Conservation (phyloP, 1,140 invertebrate species). For the Cydia pomonella region DNA sequence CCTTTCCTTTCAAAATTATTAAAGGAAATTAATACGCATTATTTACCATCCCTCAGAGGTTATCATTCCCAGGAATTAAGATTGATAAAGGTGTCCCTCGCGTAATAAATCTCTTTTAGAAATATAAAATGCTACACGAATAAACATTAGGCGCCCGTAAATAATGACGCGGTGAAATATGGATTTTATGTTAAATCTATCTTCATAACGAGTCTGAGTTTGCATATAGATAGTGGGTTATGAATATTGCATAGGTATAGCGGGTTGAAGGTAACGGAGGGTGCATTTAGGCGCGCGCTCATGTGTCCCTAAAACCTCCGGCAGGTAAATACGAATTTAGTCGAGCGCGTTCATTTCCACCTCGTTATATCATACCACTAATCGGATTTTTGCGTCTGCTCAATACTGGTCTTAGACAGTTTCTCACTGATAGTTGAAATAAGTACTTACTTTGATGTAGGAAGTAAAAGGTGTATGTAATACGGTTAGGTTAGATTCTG, state of each 20-base stretch:
- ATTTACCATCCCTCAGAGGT: conserved; percentile 23
- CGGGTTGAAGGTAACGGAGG: not conserved
- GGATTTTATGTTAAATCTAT: conserved; percentile 23
- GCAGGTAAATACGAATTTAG: conserved; percentile 23
- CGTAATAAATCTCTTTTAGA: not conserved
- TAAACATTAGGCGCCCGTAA: not conserved
- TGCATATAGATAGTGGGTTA: conserved; percentile 24
- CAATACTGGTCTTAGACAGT: too few species aligned
- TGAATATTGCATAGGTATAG: conserved; percentile 29
- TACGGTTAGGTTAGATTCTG: too few species aligned
- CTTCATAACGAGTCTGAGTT: conserved; percentile 2
- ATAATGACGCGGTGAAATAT: conserved; percentile 18
- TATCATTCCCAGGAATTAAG: conserved; percentile 13
- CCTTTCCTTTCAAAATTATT: not conserved
- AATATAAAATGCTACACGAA: not conserved
- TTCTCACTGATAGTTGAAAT: too few species aligned
- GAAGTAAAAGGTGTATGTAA: too few species aligned
- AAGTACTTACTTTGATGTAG: too few species aligned
- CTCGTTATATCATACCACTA: conserved; percentile 10
- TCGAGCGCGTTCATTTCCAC: conserved; percentile 14
- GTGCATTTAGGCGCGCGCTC: conserved; percentile 22
- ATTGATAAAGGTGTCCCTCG: conserved; percentile 22
- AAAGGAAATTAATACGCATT: not conserved
- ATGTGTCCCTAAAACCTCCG: conserved; percentile 23
- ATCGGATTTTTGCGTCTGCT: conserved; percentile 18